phyloP scores from a whole-genome alignment of 2,888 invertebrate genomes.

The Cremastinae sp. region DNA sequence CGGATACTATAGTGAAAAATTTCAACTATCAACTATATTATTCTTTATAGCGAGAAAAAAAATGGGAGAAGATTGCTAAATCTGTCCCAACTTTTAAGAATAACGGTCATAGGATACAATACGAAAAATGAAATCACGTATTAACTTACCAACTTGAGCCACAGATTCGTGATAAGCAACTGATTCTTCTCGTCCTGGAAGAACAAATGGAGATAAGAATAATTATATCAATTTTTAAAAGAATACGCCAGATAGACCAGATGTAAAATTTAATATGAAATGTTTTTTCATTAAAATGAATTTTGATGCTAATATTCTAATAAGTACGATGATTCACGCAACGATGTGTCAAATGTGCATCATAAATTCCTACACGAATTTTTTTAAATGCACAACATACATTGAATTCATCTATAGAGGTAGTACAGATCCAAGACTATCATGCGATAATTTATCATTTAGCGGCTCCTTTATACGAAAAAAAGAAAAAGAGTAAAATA shows the following conservation, averaged over 20 bases:
- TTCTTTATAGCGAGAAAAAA: conserved; percentile 14
- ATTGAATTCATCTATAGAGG: too few species aligned
- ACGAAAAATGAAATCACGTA: background rate
- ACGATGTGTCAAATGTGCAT: too few species aligned
- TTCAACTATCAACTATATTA: background rate
- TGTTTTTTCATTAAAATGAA: background rate
- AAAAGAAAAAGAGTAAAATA: too few species aligned
- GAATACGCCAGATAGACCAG: too few species aligned
- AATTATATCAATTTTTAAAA: conserved; percentile 28
- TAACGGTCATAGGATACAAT: background rate
- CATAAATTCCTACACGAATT: too few species aligned
- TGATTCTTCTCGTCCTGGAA: conserved; percentile 98
- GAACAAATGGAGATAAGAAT: conserved; percentile 56
- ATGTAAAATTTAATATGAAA: too few species aligned
- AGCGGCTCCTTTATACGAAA: background rate
- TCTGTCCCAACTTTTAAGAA: too few species aligned
- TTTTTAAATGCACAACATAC: too few species aligned
- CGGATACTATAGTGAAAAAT: conserved; percentile 50
- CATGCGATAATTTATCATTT: too few species aligned
- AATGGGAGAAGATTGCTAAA: background rate
- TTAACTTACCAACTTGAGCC: conserved; percentile 97
- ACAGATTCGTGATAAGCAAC: conserved; percentile 97
- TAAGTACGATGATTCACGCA: too few species aligned
- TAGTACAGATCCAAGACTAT: too few species aligned
- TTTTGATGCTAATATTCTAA: too few species aligned